Evolutionary conservation across 1,140 invertebrate genomes (phyloP).

Genomic region (Solen grandis): DNA sequence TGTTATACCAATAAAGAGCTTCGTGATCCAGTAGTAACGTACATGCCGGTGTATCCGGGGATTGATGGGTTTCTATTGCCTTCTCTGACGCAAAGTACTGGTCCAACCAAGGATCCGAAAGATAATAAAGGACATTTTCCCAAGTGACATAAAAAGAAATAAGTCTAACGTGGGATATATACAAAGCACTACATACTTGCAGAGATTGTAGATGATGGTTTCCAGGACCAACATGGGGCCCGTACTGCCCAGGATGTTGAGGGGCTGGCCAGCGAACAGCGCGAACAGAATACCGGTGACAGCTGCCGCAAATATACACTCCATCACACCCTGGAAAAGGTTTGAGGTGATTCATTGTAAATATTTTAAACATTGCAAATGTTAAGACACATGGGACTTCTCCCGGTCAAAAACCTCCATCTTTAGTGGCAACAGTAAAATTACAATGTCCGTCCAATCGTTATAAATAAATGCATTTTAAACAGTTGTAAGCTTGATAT

Average conservation of each 20-base stretch:
- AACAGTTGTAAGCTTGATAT: too few relatives aligned
- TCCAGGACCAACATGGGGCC: constrained; percentile 99
- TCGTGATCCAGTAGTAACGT: too few relatives aligned
- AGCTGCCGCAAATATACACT: constrained; percentile 97
- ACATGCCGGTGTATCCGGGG: too few relatives aligned
- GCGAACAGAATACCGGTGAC: constrained; percentile 98
- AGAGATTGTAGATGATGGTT: constrained; percentile 92
- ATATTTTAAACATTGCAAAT: neutral
- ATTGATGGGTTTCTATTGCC: too few relatives aligned
- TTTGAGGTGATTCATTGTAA: constrained; percentile 1
- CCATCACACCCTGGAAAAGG: constrained; percentile 91
- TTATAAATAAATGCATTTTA: too few relatives aligned
- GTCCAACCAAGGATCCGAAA: too few relatives aligned
- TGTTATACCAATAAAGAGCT: too few relatives aligned
- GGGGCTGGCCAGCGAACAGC: constrained; percentile 97
- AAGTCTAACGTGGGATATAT: neutral
- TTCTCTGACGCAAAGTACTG: too few relatives aligned
- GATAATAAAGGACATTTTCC: too few relatives aligned
- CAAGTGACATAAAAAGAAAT: too few relatives aligned
- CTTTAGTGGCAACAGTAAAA: too few relatives aligned
- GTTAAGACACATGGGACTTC: neutral
- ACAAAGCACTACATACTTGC: constrained; percentile 84
- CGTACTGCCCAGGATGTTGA: constrained; percentile 99
- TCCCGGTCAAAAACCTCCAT: neutral
- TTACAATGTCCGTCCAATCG: too few relatives aligned